phyloP scores from a whole-genome alignment of 1,140 invertebrate genomes.

The Scylla paramamosain region DNA sequence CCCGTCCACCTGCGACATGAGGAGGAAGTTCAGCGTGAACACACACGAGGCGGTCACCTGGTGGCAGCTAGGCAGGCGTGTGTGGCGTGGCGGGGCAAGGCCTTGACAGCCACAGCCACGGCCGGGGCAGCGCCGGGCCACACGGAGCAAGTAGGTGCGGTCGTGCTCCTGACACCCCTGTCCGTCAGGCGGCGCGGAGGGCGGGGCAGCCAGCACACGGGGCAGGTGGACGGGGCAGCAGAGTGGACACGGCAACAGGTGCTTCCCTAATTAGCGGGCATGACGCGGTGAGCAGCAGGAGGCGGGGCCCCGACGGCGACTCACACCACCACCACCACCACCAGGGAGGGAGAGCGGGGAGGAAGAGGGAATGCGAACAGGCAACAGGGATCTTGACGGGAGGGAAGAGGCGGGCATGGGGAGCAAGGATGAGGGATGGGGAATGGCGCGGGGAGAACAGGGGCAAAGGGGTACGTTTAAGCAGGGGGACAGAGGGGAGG shows the following conservation, averaged over 20 bases:
- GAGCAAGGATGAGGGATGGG: too few relatives aligned
- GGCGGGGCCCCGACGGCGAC: too few relatives aligned
- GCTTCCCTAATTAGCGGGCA: constrained; percentile 55
- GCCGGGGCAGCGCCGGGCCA: background rate
- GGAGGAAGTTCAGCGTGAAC: background rate
- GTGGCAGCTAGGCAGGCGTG: background rate
- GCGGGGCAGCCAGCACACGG: background rate
- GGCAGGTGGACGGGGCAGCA: background rate
- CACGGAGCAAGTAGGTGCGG: background rate
- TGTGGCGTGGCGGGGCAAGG: background rate
- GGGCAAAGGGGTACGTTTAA: background rate
- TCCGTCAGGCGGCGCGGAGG: background rate
- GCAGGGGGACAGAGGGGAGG: background rate
- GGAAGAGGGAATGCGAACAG: too few relatives aligned
- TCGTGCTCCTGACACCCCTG: background rate
- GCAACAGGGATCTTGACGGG: too few relatives aligned
- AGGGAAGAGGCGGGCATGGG: too few relatives aligned
- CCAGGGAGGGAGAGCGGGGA: background rate
- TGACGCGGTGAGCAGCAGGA: constrained; percentile 12
- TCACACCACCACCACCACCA: background rate
- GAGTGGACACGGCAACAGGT: constrained; percentile 55
- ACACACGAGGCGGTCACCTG: background rate
- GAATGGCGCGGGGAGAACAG: background rate
- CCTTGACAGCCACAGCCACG: background rate
- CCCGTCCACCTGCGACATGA: background rate